Conservation (phyloP, 2,888 invertebrate genomes). For the Bombylius major region DNA sequence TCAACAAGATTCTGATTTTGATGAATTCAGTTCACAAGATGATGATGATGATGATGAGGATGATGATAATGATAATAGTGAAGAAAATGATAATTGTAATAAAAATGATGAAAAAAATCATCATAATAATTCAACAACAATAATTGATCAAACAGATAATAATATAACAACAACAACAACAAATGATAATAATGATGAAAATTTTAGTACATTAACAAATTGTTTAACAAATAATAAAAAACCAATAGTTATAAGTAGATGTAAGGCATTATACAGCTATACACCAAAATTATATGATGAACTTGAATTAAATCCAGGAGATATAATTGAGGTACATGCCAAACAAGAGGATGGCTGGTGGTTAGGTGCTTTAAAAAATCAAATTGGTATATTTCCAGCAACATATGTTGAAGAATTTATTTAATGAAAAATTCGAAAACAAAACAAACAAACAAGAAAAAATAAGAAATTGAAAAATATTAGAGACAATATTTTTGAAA, state of each 20-base stretch:
- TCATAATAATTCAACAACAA: constrained; percentile 4
- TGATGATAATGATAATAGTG: constrained; percentile 1
- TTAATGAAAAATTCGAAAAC: constrained; percentile 16
- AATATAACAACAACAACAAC: constrained; percentile 6
- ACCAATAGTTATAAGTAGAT: constrained; percentile 47
- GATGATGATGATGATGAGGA: constrained; percentile 40
- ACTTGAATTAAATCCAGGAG: constrained; percentile 62
- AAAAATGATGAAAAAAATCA: constrained; percentile 10
- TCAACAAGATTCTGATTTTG: constrained; percentile 77
- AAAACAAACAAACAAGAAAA: too few species aligned
- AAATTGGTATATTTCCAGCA: constrained; percentile 84
- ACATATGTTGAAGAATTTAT: constrained; percentile 80
- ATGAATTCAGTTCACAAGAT: constrained; percentile 71
- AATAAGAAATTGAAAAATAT: too few species aligned
- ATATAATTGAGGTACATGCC: constrained; percentile 75
- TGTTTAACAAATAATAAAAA: constrained; percentile 5
- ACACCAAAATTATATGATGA: constrained; percentile 80
- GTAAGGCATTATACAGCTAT: constrained; percentile 78
- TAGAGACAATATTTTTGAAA: too few species aligned
- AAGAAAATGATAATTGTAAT: neutral
- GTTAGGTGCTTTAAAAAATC: constrained; percentile 77
- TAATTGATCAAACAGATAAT: constrained; percentile 26
- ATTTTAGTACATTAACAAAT: neutral
- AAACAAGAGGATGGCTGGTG: constrained; percentile 94
- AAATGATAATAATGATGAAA: neutral